These are phyloP conservation scores for Papilio elwesi DNA, from an alignment of 2,888 invertebrate species.

Conservation along the genomic window DNA sequence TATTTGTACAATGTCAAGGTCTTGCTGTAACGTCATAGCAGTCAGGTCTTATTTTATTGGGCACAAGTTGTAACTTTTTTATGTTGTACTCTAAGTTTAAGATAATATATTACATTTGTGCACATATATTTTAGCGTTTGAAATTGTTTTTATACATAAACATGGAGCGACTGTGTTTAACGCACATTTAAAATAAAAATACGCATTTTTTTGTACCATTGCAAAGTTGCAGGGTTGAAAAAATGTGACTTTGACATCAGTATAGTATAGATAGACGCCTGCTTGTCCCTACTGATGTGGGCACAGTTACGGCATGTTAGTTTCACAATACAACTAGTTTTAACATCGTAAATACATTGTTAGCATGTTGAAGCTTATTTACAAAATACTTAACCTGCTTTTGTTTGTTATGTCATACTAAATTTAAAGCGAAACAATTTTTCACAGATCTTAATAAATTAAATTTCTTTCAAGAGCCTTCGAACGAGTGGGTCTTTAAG, in stretches of 20 bases:
- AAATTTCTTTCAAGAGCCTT: neutral
- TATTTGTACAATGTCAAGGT: too few relatives aligned
- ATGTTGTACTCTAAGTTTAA: too few relatives aligned
- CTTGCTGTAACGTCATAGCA: too few relatives aligned
- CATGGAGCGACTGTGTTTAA: neutral
- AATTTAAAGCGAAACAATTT: neutral
- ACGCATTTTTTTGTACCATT: neutral
- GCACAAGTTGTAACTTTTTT: too few relatives aligned
- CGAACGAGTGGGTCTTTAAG: too few relatives aligned
- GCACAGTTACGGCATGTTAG: neutral
- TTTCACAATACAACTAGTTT: neutral
- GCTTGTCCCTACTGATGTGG: too few relatives aligned
- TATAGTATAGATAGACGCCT: neutral
- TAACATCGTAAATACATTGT: neutral
- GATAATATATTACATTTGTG: too few relatives aligned
- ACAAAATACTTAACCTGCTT: neutral
- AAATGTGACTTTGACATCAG: neutral
- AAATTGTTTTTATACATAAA: too few relatives aligned
- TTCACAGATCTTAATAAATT: neutral
- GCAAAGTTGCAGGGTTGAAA: too few relatives aligned
- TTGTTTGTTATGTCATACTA: neutral
- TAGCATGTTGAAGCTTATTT: neutral
- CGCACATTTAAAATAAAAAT: neutral
- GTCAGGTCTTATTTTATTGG: too few relatives aligned
- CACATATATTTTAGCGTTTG: too few relatives aligned